Conservation (phyloP, 2,888 invertebrate species). For the Andrena praecox region DNA sequence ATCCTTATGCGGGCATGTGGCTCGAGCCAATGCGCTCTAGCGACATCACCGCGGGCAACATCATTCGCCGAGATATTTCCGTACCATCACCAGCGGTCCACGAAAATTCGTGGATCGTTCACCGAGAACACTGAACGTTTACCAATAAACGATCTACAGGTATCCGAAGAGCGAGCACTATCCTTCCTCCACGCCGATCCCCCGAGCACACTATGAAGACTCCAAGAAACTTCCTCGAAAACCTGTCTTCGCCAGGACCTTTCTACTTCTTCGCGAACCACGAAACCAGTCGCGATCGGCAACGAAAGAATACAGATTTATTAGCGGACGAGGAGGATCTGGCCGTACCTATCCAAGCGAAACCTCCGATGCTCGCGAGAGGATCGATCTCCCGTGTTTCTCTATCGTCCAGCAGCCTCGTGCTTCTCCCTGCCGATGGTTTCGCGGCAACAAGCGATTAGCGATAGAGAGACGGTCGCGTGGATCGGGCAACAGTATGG, state of each 20-base stretch:
- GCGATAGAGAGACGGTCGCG: not conserved
- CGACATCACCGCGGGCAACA: slow-evolving; percentile 22
- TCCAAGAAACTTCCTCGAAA: not conserved
- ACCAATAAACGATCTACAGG: not conserved
- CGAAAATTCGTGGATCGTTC: slow-evolving; percentile 27
- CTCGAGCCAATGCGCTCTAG: slow-evolving; percentile 35
- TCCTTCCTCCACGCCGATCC: not conserved
- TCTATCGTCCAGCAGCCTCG: not conserved
- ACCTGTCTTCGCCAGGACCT: not conserved
- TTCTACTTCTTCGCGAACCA: not conserved
- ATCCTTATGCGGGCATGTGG: slow-evolving; percentile 62
- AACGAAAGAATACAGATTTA: not conserved
- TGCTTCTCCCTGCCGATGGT: not conserved
- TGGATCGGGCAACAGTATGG: slow-evolving; percentile 77
- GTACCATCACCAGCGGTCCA: slow-evolving; percentile 44
- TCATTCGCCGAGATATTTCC: slow-evolving; percentile 44
- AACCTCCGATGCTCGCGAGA: slow-evolving; percentile 15
- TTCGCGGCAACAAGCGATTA: slow-evolving; percentile 14
- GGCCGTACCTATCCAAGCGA: slow-evolving; percentile 41
- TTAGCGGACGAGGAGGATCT: not conserved
- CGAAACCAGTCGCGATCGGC: not conserved
- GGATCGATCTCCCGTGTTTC: not conserved
- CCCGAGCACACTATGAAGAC: not conserved
- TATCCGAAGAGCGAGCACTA: not conserved
- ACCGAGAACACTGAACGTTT: slow-evolving; percentile 16